Conservation (phyloP, 2,113 vertebrate species). For the Hemiprocne comata region DNA sequence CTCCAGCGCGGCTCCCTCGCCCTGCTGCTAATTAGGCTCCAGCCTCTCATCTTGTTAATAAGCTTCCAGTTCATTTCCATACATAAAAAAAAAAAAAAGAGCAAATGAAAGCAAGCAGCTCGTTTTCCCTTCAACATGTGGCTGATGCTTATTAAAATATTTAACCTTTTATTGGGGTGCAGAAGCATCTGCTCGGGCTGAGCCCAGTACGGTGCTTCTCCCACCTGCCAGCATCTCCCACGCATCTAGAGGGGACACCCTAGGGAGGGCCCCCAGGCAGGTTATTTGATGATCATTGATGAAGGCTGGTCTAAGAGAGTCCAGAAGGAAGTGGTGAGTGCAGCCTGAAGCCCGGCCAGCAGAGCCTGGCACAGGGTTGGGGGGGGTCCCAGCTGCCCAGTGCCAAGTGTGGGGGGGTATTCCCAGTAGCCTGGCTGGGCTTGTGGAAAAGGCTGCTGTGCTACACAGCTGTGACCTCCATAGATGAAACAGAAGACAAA, state of each 20-base stretch:
- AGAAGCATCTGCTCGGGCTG: slow-evolving; percentile 45
- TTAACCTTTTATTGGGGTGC: slow-evolving; percentile 55
- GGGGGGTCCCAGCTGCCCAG: too few species aligned
- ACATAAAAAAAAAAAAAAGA: background rate
- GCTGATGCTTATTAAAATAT: slow-evolving; percentile 71
- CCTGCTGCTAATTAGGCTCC: slow-evolving; percentile 76
- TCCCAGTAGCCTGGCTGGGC: too few species aligned
- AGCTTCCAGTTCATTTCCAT: slow-evolving; percentile 77
- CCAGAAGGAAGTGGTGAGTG: too few species aligned
- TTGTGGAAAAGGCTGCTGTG: too few species aligned
- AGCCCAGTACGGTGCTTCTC: background rate
- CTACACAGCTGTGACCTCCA: too few species aligned
- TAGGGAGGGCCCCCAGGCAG: background rate
- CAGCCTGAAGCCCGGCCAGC: too few species aligned
- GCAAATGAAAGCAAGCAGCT: background rate
- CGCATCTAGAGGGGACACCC: background rate
- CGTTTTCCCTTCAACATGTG: slow-evolving; percentile 61
- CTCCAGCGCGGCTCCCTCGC: slow-evolving; percentile 41
- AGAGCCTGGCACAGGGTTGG: too few species aligned
- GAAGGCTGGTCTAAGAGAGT: too few species aligned
- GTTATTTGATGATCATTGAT: too few species aligned
- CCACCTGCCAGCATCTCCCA: background rate
- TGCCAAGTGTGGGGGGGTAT: too few species aligned
- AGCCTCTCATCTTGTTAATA: slow-evolving; percentile 77
- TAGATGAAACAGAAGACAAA: too few species aligned